Percentiles rank a stretch among this genome's conserved stretches.
Conservation (phyloP, 2,113 vertebrate genomes). For the Ictidomys tridecemlineatus region DNA sequence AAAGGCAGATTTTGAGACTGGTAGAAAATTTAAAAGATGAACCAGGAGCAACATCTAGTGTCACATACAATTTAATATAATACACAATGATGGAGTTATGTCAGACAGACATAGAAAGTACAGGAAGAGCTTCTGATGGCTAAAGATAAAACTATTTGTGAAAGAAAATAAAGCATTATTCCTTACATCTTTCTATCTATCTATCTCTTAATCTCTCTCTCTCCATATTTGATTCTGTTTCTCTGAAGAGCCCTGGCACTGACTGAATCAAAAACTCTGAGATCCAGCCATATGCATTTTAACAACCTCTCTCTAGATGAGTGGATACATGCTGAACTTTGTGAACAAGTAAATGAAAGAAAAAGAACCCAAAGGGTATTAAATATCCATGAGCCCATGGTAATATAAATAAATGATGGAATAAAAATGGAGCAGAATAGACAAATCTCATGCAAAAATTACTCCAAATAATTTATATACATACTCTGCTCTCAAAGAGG, state of each 20-base stretch:
- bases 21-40: conserved; percentile 1
- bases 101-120: not conserved
- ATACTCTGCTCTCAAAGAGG: not conserved
- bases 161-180: no score
- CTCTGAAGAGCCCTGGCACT: no score
- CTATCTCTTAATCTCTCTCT: no score
- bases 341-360: no score
- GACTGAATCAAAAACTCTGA: no score
- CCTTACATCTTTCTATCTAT: no score
- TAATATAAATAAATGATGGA: not conserved
- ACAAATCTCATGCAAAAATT: not conserved
- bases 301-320: no score
- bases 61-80: not conserved
- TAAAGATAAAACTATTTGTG: not conserved
- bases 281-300: no score
- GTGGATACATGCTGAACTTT: no score
- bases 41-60: not conserved
- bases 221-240: no score
- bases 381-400: not conserved
- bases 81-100: not conserved
- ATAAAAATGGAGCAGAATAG: not conserved
- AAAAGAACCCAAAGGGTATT: not conserved
- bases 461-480: not conserved
- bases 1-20: not conserved
- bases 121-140: not conserved